These are phyloP conservation scores for Megalonaias nervosa DNA, from an alignment of 1,140 invertebrate genomes.

Conservation along the genomic window DNA sequence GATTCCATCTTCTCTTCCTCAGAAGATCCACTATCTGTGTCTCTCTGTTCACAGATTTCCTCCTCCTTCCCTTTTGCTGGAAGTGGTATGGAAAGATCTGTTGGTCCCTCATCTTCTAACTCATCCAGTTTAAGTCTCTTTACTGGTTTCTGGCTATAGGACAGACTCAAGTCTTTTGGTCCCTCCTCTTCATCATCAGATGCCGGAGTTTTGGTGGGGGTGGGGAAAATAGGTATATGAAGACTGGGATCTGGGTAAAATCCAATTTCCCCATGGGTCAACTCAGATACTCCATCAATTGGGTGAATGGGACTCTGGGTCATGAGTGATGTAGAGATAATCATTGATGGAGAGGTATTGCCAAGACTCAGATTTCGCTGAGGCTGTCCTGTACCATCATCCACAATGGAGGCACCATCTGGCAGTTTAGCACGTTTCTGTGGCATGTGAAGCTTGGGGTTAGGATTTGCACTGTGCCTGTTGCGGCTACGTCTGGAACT, in stretches of 20 bases:
- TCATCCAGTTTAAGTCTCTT: conserved; percentile 28
- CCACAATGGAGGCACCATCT: conserved; percentile 54
- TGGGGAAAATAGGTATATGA: conserved; percentile 58
- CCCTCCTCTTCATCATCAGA: conserved; percentile 50
- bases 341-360: conserved; percentile 54
- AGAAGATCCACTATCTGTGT: conserved; percentile 32
- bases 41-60: conserved; percentile 72
- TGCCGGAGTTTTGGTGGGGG: conserved; percentile 60
- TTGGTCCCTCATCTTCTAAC: conserved; percentile 72
- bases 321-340: conserved; percentile 48
- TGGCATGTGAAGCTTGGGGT: conserved; percentile 97
- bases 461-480: conserved; percentile 97
- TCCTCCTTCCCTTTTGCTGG: conserved; percentile 74
- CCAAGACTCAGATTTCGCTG: conserved; percentile 20
- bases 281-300: conserved; percentile 17
- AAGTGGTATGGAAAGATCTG: conserved; percentile 73
- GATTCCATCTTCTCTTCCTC: conserved; percentile 51
- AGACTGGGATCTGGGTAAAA: conserved; percentile 62
- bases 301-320: conserved; percentile 25
- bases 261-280: conserved; percentile 42
- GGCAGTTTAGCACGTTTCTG: conserved; percentile 74
- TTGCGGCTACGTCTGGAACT: conserved; percentile 96
- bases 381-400: conserved; percentile 42
- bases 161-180: conserved; percentile 57
- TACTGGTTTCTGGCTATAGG: conserved; percentile 23